phyloP scores from a whole-genome alignment of 2,797 vertebrate genomes.

The Rhinoraja longicauda region DNA sequence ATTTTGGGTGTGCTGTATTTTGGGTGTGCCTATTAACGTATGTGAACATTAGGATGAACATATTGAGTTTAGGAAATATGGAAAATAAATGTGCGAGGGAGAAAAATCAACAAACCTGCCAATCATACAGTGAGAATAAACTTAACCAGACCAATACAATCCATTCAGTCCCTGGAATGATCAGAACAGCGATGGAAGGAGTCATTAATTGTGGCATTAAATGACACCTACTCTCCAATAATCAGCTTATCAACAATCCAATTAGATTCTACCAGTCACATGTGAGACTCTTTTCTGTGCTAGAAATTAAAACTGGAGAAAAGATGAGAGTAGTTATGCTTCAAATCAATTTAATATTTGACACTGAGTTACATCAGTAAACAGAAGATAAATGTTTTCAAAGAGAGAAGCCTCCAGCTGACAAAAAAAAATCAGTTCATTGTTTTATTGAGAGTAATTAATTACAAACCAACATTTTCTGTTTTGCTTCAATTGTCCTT shows the following conservation, averaged over 20 bases:
- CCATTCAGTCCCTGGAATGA: not conserved
- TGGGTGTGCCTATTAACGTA: not conserved
- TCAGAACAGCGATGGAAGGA: not conserved
- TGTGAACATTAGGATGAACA: not conserved
- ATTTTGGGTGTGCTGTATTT: not conserved
- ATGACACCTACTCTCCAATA: not conserved
- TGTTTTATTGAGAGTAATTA: not conserved
- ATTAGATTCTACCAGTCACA: not conserved
- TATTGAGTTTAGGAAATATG: not conserved
- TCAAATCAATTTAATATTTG: not conserved
- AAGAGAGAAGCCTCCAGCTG: not conserved
- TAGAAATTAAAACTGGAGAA: not conserved
- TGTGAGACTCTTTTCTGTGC: not conserved
- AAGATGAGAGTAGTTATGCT: not conserved
- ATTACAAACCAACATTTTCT: not conserved
- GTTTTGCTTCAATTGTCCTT: too few relatives aligned
- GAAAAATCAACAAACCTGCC: not conserved
- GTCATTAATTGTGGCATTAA: not conserved
- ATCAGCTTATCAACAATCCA: not conserved
- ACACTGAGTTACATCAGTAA: not conserved
- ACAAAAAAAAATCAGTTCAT: not conserved
- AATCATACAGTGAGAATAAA: not conserved
- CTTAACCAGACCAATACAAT: not conserved
- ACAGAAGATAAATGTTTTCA: not conserved
- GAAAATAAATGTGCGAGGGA: not conserved